Conservation (phyloP, 1,140 invertebrate species). For the Scaptomyza hsui region DNA sequence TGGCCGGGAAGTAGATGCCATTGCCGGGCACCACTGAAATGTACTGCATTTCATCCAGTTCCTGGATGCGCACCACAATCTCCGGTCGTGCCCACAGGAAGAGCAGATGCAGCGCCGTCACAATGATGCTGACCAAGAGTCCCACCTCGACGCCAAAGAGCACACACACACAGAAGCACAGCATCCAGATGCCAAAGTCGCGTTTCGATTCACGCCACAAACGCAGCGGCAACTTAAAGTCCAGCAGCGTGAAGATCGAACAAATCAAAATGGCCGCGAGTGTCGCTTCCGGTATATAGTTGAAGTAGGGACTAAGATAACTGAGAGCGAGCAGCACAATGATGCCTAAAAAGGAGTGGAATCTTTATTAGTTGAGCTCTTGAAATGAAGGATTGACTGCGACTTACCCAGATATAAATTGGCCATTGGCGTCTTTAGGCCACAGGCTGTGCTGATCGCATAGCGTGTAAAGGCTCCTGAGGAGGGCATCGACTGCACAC, state of each 20-base stretch:
- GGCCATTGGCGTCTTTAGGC: constrained; percentile 89
- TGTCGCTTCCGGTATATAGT: constrained; percentile 91
- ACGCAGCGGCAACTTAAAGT: constrained; percentile 87
- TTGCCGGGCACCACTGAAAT: constrained; percentile 86
- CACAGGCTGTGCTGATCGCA: constrained; percentile 90
- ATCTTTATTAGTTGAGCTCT: neutral
- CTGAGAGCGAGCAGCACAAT: constrained; percentile 86
- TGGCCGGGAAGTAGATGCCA: constrained; percentile 88
- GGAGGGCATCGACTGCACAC: constrained; percentile 90
- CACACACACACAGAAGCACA: constrained; percentile 92
- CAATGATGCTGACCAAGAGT: constrained; percentile 93
- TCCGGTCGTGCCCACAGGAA: constrained; percentile 92
- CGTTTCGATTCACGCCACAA: constrained; percentile 91
- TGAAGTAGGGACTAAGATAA: constrained; percentile 93
- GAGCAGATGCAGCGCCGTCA: constrained; percentile 92
- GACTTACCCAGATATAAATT: constrained; percentile 87
- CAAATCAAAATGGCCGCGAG: constrained; percentile 90
- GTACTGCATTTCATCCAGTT: constrained; percentile 84
- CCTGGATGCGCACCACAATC: constrained; percentile 87
- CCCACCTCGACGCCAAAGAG: constrained; percentile 94
- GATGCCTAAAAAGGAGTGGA: constrained; percentile 80
- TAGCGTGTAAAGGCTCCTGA: constrained; percentile 92
- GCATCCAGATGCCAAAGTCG: constrained; percentile 88
- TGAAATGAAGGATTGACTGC: no score
- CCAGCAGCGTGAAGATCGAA: constrained; percentile 84